Base-by-base conservation (phyloP, 1,140 invertebrate genomes). In the Drosophila sucinea region DNA sequence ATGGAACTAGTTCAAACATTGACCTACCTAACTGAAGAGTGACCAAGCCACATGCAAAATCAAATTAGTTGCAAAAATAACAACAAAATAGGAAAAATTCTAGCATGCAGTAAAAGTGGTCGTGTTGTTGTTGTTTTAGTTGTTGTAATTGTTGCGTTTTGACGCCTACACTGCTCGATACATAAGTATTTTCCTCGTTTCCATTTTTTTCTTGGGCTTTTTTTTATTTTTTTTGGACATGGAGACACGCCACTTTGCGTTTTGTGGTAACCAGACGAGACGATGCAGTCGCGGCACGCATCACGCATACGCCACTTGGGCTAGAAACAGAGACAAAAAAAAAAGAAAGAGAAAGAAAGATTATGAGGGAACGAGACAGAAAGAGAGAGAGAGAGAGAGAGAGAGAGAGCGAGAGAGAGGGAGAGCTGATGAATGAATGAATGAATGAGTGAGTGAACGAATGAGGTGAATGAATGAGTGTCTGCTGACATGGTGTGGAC, bases 171-270 rank as follows among this genome's bases (percentile, higher is more conserved):
- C 70, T 57, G 66, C 62, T 62, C 44, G 27, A 27, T 60, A 51
- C 10, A 27, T 51, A 27, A 23, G 44, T 51, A 51, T 40, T 76
- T 82, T 55, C 67, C 60, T 61, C 33, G 65, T 62, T 55, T 54
- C 44, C 60, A 7, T 47, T 29, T 62, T 66, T 63, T 47, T 5
- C n/a, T 41, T n/a, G 35, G 8, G 10, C 30, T 30, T 38, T 38
- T 8, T 8, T 0, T 40, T 54, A 17, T 77, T 70, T 70, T 72
- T 83, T 89, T 80, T 65, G 80, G 83, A 84, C 77, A 77, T 73
- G 61, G 68, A 79, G 77, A 76, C 84, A 87, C 83, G 83, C 83
- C 55, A 89, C 70, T 83, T 87, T 79, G 70, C 79, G 83, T 79
- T 82, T 79, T 73, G 63, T 47, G 71, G 73, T 63, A 70, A 72